A percentile compares a stretch with the other conserved stretches of the same genome.
These are phyloP conservation scores for Heteromyza rotundicornis DNA, from an alignment of 2,888 invertebrate genomes.

Conservation along the genomic window DNA sequence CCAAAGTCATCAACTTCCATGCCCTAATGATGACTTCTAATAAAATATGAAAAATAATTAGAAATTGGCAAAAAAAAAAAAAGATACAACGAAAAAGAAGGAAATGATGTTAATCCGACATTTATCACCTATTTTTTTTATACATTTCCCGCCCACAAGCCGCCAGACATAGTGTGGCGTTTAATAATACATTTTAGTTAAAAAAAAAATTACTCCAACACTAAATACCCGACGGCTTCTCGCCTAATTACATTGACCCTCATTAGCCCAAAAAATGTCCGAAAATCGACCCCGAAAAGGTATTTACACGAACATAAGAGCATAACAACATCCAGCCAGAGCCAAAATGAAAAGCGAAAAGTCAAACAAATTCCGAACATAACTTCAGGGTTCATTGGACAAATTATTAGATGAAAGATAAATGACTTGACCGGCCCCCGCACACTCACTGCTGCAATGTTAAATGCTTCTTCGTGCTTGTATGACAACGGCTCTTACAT, in stretches of 20 bases:
- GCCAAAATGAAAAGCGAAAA: slow-evolving; percentile 16
- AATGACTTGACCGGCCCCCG: slow-evolving; percentile 21
- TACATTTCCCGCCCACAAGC: neutral
- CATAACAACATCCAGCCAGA: slow-evolving; percentile 3
- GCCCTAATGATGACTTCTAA: too few species aligned
- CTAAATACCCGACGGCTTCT: slow-evolving; percentile 8
- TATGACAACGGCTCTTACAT: neutral
- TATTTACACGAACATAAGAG: neutral
- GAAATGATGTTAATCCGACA: neutral
- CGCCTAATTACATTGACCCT: slow-evolving; percentile 26
- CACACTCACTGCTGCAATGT: neutral
- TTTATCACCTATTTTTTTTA: neutral
- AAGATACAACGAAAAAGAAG: too few species aligned
- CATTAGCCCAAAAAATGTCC: slow-evolving; percentile 19
- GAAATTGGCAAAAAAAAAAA: too few species aligned
- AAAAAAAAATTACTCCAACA: too few species aligned
- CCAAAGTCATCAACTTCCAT: too few species aligned
- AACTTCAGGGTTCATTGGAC: slow-evolving; percentile 28
- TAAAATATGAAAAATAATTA: too few species aligned
- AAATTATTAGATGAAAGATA: slow-evolving; percentile 29
- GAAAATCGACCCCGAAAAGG: slow-evolving; percentile 4
- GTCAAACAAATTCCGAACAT: slow-evolving; percentile 26
- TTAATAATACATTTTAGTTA: neutral
- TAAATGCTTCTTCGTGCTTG: neutral
- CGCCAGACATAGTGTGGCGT: neutral